Evolutionary conservation across 53 echinoderm and acorn worm genomes (phyloP), one percentile per base, ranked within the genome.

Genomic region (Temnopleurus reevesii): DNA sequence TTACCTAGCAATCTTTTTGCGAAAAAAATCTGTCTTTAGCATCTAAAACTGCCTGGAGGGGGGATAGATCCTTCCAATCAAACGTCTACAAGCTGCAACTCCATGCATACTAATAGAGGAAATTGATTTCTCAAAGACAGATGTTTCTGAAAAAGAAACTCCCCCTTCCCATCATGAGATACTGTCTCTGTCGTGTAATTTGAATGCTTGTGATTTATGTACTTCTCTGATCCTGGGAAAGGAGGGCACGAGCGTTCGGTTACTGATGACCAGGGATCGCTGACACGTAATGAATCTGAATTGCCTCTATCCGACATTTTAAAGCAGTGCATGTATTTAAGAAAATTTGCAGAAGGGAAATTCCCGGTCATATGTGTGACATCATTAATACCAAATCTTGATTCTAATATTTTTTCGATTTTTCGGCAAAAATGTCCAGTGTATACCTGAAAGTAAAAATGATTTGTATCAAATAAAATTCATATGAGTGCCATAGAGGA

Each of bases 71-170:
- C 18, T 41, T 6, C 41, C 71, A 21, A 31, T 71, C 41, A 7
- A 9, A 38, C 41, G 41, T n/a, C 38, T 71, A 21, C 21, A 18
- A 41, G 71, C 71, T 71, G 36, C 7, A 38, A 41, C 36, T 41
- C 41, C 71, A n/a, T 71, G 41, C 71, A 71, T 71, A 71, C 71
- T 43, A 38, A 71, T 71, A 71, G 41, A 71, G 71, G 71, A 71
- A 71, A 71, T 71, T 71, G 71, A 71, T 71, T 71, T 71, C 21
- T 71, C 38, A 19, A 8, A 21, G 41, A 71, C 71, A 71, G 71
- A 71, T 71, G 71, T 71, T 71, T 41, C 71, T 71, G 8, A 5
- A 33, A 71, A 66, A n/a, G n/a, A 64, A 61, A 19, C 71, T 41
- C 33, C 33, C 34, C 63, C 7, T 63, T 34, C 19, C 23, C 43